Conservation (phyloP, 1,140 invertebrate species). For the Apocrypta bakeri region DNA sequence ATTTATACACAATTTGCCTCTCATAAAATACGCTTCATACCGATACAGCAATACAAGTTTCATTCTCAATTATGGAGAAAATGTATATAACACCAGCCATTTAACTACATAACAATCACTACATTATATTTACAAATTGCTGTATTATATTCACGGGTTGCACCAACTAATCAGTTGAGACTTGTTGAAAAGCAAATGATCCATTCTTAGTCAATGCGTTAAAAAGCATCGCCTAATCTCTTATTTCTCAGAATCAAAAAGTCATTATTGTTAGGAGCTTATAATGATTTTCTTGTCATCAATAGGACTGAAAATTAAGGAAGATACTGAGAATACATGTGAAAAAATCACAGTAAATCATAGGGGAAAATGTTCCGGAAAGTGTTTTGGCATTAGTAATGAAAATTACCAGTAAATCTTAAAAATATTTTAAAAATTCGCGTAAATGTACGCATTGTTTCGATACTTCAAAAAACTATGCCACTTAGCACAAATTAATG, state of each 20-base stretch:
- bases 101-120: conserved; percentile 71
- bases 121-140: conserved; percentile 70
- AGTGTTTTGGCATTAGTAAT: conserved; percentile 29
- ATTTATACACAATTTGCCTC: conserved; percentile 38
- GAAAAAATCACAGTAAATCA: conserved; percentile 20
- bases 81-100: conserved; percentile 65
- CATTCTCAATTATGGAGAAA: conserved; percentile 55
- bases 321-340: conserved; percentile 5
- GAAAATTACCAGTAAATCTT: conserved; percentile 18
- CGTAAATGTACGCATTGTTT: not conserved
- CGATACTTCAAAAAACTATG: conserved; percentile 17
- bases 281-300: not conserved
- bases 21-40: conserved; percentile 37
- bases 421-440: conserved; percentile 24
- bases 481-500: conserved; percentile 18
- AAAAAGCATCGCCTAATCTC: not conserved
- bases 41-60: conserved; percentile 55
- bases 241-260: not conserved
- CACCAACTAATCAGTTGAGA: conserved; percentile 54
- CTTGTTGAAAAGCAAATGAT: conserved; percentile 35
- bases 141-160: conserved; percentile 60
- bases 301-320: not conserved
- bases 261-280: not conserved
- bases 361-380: not conserved
- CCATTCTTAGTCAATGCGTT: not conserved